Evolutionary conservation across 2,888 invertebrate species (phyloP), one percentile per base, ranked within the genome.

Genomic region (Plagodis pulveraria): DNA sequence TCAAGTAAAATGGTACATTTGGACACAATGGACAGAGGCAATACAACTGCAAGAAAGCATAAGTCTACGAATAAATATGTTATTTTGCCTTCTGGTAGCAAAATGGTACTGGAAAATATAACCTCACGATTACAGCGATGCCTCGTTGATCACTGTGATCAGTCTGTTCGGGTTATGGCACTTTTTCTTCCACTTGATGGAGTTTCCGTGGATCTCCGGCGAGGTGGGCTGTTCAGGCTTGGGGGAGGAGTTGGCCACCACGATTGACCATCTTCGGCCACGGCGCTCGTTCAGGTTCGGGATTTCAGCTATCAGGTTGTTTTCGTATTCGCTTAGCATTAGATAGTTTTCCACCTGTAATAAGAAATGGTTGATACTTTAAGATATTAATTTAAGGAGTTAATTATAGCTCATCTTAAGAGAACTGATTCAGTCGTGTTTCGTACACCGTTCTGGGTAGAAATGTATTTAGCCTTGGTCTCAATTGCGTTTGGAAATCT

Each of bases 301-400:
- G 89, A 96, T 93, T 82, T 96, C 96, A 1, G 96, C 96, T 76
- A 96, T 96, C 60, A 97, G 88, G 83, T 97, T 97, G 89, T 97
- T 97, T 83, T 97, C 97, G 84, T 96, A 97, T 84, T 97, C 97
- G 75, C 96, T 96, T 66, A 97, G 93, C 96, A 97, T 96, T 74
- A 97, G 90, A 83, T 96, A 97, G 89, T 97, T 96, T 84, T 97
- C 97, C 67, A 97, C 95, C 93, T 94, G 87, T 63, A 70, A 73
- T 22, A 22, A 22, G 22, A 22, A 22, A 22, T 22, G 1, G 22
- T 2, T 4, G 22, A 4, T 22, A 22, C 22, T 22, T 22, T 22
- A 22, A 22, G 22, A 22, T 2, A 22, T 22, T 4, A n/a, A n/a
- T n/a, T 22, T 22, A 22, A 22, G 22, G n/a, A n/a, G 1, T 22